phyloP scores from a whole-genome alignment of 37 sponge, comb jelly and placozoan species.

The Hexactinellida sp. region DNA sequence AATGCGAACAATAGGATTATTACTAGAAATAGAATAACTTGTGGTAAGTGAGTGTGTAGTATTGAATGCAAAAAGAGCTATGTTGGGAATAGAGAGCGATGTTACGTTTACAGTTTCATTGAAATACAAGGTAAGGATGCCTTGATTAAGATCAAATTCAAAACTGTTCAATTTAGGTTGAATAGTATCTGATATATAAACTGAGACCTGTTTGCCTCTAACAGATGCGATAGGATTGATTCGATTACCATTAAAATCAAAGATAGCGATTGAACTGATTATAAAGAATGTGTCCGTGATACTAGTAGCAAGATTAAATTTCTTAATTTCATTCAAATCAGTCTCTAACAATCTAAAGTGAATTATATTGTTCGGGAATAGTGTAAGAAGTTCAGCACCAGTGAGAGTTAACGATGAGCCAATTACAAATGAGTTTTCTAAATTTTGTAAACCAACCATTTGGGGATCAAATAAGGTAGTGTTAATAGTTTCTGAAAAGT shows the following conservation, averaged over 20 bases:
- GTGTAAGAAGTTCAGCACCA: slow-evolving; percentile 25
- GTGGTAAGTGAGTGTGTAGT: slow-evolving; percentile 31
- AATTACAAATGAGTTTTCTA: neutral
- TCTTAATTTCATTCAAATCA: slow-evolving; percentile 44
- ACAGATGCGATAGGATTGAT: slow-evolving; percentile 47
- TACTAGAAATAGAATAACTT: slow-evolving; percentile 36
- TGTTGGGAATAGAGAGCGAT: slow-evolving; percentile 23
- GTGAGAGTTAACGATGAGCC: slow-evolving; percentile 23
- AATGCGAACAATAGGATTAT: slow-evolving; percentile 44
- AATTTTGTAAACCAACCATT: slow-evolving; percentile 44
- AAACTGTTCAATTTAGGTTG: slow-evolving; percentile 30
- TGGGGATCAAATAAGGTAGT: slow-evolving; percentile 31
- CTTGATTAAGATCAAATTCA: slow-evolving; percentile 55
- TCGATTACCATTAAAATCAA: slow-evolving; percentile 68
- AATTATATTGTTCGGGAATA: slow-evolving; percentile 20
- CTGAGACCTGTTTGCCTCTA: slow-evolving; percentile 27
- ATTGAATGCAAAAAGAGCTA: slow-evolving; percentile 20
- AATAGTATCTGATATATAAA: slow-evolving; percentile 40
- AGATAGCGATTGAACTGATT: slow-evolving; percentile 49
- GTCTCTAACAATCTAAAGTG: slow-evolving; percentile 23
- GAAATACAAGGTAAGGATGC: slow-evolving; percentile 41
- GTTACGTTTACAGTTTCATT: slow-evolving; percentile 70
- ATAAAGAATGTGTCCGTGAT: slow-evolving; percentile 51
- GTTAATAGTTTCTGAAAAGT: slow-evolving; percentile 79
- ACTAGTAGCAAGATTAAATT: slow-evolving; percentile 26